phyloP scores from a whole-genome alignment of 1,140 invertebrate species.

The Bombus turneri region DNA sequence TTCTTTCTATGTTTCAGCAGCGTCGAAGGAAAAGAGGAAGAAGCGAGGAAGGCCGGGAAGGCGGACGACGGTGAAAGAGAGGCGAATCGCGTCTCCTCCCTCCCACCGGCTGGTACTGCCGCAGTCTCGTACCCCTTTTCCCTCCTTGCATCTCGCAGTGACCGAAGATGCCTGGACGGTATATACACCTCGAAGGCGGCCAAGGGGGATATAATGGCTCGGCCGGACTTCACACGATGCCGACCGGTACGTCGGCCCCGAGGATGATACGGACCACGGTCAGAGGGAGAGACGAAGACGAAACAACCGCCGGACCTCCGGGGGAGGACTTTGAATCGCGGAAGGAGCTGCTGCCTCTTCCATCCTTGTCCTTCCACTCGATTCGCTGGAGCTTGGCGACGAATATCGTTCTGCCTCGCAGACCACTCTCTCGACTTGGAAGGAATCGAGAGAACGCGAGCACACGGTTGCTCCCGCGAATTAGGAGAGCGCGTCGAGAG shows the following conservation, averaged over 20 bases:
- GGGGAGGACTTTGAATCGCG: slow-evolving; percentile 63
- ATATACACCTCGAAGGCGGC: slow-evolving; percentile 76
- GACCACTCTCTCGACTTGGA: neutral
- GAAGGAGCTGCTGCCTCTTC: slow-evolving; percentile 55
- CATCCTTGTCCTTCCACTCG: neutral
- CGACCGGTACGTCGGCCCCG: slow-evolving; percentile 73
- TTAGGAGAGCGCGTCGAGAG: neutral
- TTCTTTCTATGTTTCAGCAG: neutral
- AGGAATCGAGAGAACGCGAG: neutral
- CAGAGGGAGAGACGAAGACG: slow-evolving; percentile 37
- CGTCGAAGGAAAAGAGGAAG: slow-evolving; percentile 29
- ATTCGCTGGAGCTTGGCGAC: neutral
- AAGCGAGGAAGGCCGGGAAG: slow-evolving; percentile 36
- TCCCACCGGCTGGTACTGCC: neutral
- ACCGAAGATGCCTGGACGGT: slow-evolving; percentile 69
- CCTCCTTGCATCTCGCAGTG: slow-evolving; percentile 57
- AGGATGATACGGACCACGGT: slow-evolving; percentile 78
- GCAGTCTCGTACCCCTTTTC: slow-evolving; percentile 22
- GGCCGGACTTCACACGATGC: slow-evolving; percentile 82
- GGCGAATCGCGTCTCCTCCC: slow-evolving; percentile 22
- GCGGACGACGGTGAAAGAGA: slow-evolving; percentile 58
- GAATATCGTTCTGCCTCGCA: neutral
- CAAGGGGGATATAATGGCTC: slow-evolving; percentile 80
- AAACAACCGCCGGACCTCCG: slow-evolving; percentile 70
- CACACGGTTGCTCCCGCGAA: neutral